Evolutionary conservation across 37 sponge, comb jelly and placozoan genomes (phyloP), one percentile per base, ranked within the genome.

Genomic region (Amphimedon queenslandica): DNA sequence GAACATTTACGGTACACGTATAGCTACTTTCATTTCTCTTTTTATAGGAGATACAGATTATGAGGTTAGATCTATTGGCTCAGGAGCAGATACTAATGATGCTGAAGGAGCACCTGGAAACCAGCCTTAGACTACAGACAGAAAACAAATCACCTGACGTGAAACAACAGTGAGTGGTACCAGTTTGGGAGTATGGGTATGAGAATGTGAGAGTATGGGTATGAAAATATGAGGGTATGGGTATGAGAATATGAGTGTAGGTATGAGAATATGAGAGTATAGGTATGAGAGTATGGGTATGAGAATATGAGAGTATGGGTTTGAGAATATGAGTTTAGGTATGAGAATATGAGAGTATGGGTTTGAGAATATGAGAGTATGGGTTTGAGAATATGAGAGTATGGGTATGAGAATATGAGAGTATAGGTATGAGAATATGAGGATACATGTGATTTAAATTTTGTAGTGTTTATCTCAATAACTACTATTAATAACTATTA

Each of bases 41-140:
- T 60, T 6, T 69, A 4, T 40, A 85, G 81, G 80, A 80, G 32
- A 76, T 86, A 25, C 66, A 71, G 42, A 37, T 47, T 34, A 71
- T 80, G 71, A 74, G 85, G 23, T 42, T 70, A n/a, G 81, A 84
- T 13, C 75, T 89, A 55, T 63, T 66, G 10, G 90, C 90, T 2
- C 90, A 89, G 77, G 71, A 70, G 5, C 72, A 80, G 73, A 64
- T 89, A 42, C 65, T 89, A 21, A 34, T 35, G 2, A 80, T 89
- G 41, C 37, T 80, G 8, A 71, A 84, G 57, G 84, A 80, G 43
- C 80, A 75, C 33, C 81, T 80, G 28, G 36, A 53, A 30, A 23
- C 42, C 3, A 64, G 76, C 31, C 60, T 64, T 23, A 76, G 64
- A 64, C 30, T 29, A 43, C 30, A 28, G 87, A 80, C 63, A 39